Evolutionary conservation across 1,140 invertebrate species (phyloP).

Genomic region (Ceratina calcarata): DNA sequence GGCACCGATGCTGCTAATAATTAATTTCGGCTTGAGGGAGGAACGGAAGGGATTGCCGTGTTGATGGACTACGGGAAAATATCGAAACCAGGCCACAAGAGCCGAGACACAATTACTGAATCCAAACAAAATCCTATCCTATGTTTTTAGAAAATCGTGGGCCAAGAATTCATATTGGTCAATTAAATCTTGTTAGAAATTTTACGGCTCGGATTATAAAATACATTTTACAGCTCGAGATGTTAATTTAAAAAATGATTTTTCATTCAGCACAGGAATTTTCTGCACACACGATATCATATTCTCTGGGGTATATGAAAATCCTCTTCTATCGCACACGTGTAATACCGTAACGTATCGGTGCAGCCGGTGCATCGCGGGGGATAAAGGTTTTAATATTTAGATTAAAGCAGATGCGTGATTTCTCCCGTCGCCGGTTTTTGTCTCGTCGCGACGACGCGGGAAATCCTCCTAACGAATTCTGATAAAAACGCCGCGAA

Average conservation of each 20-base stretch:
- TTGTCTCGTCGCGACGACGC: background rate
- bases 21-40: conserved; percentile 11
- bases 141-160: too few species aligned
- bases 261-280: background rate
- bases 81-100: too few species aligned
- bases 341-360: background rate
- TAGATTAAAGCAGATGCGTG: conserved; percentile 8
- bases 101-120: background rate
- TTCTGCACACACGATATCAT: background rate
- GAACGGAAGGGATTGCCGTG: background rate
- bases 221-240: too few species aligned
- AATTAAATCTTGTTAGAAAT: too few species aligned
- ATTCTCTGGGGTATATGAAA: background rate
- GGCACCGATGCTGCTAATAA: conserved; percentile 4
- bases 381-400: conserved; percentile 14
- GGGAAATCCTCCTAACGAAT: too few species aligned
- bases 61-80: background rate
- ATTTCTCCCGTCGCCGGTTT: background rate
- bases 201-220: too few species aligned
- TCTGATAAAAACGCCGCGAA: too few species aligned
- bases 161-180: too few species aligned
- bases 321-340: background rate
- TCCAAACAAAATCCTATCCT: background rate
- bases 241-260: too few species aligned
- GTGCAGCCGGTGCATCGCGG: background rate